Base-by-base conservation (phyloP, 2,113 vertebrate genomes). In the Herpailurus yagouaroundi region DNA sequence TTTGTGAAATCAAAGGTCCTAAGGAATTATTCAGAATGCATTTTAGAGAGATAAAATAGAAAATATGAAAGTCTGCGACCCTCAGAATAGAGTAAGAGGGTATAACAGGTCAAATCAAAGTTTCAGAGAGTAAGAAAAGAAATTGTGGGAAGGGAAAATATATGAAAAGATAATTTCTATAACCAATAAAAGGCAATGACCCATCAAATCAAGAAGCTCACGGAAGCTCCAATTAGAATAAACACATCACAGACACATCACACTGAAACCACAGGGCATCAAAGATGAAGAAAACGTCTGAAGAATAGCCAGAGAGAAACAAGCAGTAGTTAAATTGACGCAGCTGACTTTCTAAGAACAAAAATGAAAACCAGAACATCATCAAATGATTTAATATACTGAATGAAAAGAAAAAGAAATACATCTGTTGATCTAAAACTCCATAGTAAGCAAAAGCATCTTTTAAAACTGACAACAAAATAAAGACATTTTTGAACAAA, bases 1-100 rank as follows among this genome's bases (percentile, higher is more conserved):
- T 64, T 57, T 87, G 63, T 87, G 38, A 91, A 94, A 33, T 91
- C 29, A 71, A 96, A 84, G 29, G 36, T 31, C 33, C 15, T 84
- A 94, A 82, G 27, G 41, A 91, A 76, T 77, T 94, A 81, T 29
- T 87, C 25, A 81, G 66, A n/a, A 93, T 64, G 55, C 14, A 91
- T 9, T 45, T 48, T 21, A 31, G 45, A 96, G 69, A 96, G 38
- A 48, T 3, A 93, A 93, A 69, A 27, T 14, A 73, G 48, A n/a
- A 94, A 90, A 41, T 69, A 90, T 8, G n/a, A 87, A 55, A 84
- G 29, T 73, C 29, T 86, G 81, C 74, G 9, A 55, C 64, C 73
- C 5, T 89, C 48, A 83, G 38, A 80, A 84, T 10, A 50, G 1
- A 85, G 8, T 29, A 71, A 93, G 16, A 64, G 18, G 33, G 33